Percentiles rank a stretch among this genome's conserved stretches.
Evolutionary conservation across 35 echinoderm and acorn worm genomes (phyloP).

Genomic region (Eucidaris tribuloides): DNA sequence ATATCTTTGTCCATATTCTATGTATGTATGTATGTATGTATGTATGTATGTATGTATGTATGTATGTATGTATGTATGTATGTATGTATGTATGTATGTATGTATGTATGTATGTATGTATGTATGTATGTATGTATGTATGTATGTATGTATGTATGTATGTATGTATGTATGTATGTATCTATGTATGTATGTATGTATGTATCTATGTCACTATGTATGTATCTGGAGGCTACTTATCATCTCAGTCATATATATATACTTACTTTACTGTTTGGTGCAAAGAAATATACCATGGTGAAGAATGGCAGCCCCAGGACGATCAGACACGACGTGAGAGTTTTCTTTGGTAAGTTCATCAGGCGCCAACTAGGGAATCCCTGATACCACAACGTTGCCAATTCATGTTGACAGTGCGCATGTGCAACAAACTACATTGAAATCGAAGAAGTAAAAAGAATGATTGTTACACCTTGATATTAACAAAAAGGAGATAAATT

Average conservation of each 20-base stretch:
- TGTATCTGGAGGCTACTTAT: too few relatives aligned
- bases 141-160: too few relatives aligned
- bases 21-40: too few relatives aligned
- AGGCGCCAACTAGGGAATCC: slow-evolving; percentile 86
- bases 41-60: too few relatives aligned
- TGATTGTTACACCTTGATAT: background rate
- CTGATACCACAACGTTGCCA: slow-evolving; percentile 95
- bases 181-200: too few relatives aligned
- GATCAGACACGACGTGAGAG: slow-evolving; percentile 31
- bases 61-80: too few relatives aligned
- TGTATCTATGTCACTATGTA: too few relatives aligned
- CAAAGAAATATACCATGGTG: slow-evolving; percentile 68
- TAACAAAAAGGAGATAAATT: background rate
- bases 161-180: too few relatives aligned
- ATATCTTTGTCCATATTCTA: too few relatives aligned
- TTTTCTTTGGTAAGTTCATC: slow-evolving; percentile 48
- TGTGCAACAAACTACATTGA: slow-evolving; percentile 98
- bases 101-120: too few relatives aligned
- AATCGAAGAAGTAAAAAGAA: background rate
- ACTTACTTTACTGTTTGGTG: slow-evolving; percentile 77
- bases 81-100: too few relatives aligned
- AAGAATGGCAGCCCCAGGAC: slow-evolving; percentile 69
- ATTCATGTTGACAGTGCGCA: slow-evolving; percentile 90
- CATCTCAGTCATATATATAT: background rate
- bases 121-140: too few relatives aligned